Conservation (phyloP, 2,888 invertebrate species). For the Drosophila mulleri region DNA sequence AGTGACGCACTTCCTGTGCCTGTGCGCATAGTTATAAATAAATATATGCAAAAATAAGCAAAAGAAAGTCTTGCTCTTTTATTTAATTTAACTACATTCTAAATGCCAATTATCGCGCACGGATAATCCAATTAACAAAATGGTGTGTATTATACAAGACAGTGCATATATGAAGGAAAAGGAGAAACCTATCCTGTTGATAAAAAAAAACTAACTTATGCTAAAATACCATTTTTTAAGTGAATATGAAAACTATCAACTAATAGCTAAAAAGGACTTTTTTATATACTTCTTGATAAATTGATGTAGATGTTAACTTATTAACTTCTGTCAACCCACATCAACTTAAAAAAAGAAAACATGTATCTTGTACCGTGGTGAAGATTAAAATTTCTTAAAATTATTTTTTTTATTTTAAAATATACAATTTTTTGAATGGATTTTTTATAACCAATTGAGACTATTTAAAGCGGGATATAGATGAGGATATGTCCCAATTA, state of each 20-base stretch:
- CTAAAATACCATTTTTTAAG: not conserved
- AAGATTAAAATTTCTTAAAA: too few species aligned
- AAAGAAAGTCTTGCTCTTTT: conserved; percentile 15
- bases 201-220: not conserved
- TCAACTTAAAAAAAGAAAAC: not conserved
- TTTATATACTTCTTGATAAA: not conserved
- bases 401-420: too few species aligned
- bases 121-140: conserved; percentile 79
- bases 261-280: not conserved
- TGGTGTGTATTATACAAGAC: conserved; percentile 71
- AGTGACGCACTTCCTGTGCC: conserved; percentile 51
- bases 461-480: too few species aligned
- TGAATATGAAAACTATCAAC: not conserved
- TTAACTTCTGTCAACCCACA: too few species aligned
- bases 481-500: not conserved
- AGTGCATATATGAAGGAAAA: not conserved
- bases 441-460: too few species aligned
- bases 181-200: not conserved
- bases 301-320: not conserved
- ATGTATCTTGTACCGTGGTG: too few species aligned
- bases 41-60: not conserved
- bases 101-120: conserved; percentile 68
- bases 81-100: conserved; percentile 42
- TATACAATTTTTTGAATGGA: too few species aligned
- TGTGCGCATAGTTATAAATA: not conserved